Conservation (phyloP, 2,113 vertebrate genomes). For the Fulmarus glacialis region DNA sequence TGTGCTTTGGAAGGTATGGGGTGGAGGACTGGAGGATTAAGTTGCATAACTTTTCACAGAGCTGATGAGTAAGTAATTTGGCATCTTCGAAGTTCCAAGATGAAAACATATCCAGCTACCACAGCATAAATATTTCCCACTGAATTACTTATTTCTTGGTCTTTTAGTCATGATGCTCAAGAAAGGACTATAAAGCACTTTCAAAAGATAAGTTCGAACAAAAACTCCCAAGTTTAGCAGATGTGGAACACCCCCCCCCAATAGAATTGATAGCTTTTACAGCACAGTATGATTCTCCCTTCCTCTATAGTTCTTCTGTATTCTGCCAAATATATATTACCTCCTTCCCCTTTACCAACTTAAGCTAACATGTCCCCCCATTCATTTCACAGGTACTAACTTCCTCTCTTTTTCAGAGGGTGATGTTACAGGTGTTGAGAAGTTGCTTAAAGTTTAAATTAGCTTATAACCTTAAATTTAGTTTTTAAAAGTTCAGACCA, state of each 20-base stretch:
- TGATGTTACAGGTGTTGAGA: not conserved
- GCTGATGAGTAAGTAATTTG: not conserved
- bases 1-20: not conserved
- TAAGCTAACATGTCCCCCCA: not conserved
- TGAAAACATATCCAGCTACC: not conserved
- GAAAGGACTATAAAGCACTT: not conserved
- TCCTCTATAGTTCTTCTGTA: not conserved
- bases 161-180: not conserved
- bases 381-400: not conserved
- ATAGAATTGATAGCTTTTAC: not conserved
- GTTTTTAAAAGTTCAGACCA: not conserved
- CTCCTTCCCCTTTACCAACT: not conserved
- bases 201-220: not conserved
- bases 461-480: not conserved
- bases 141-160: not conserved
- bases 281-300: not conserved
- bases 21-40: not conserved
- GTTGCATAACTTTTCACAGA: not conserved
- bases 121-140: not conserved
- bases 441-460: not conserved
- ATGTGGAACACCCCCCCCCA: not conserved
- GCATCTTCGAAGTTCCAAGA: not conserved
- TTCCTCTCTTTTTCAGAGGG: not conserved
- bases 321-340: not conserved
- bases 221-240: rapidly evolving